phyloP scores from a whole-genome alignment of 2,797 vertebrate species.

The Perodicticus potto region DNA sequence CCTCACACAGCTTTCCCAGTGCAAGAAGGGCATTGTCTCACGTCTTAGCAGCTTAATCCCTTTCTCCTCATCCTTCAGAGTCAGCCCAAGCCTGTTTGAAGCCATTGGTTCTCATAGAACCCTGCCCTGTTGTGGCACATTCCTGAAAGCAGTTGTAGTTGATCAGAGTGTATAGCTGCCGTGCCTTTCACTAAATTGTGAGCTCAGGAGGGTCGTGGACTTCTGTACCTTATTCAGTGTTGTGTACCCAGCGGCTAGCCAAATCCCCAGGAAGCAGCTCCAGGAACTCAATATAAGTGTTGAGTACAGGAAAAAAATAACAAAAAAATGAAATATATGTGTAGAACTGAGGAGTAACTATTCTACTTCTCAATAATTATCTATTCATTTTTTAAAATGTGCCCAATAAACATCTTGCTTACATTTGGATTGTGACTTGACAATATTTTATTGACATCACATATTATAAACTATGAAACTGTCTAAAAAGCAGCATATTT shows the following conservation, averaged over 20 bases:
- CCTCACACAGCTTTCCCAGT: background rate
- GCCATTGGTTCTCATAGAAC: background rate
- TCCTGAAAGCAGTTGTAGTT: background rate
- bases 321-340: background rate
- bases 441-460: background rate
- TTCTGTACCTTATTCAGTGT: background rate
- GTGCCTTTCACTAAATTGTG: background rate
- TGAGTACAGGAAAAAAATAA: background rate
- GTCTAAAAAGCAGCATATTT: constrained; percentile 57
- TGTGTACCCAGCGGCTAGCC: background rate
- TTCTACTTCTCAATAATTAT: background rate
- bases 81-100: background rate
- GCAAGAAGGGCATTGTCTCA: background rate
- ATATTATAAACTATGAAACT: constrained; percentile 30
- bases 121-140: background rate
- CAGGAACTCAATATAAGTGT: background rate
- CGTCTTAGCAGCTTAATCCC: background rate
- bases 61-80: background rate
- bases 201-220: background rate
- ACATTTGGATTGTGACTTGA: background rate
- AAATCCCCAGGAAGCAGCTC: background rate
- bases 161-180: background rate
- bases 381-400: constrained; percentile 25
- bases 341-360: background rate
- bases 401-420: constrained; percentile 20